Base-by-base conservation (phyloP, 2,888 invertebrate genomes). In the Eurytoma californica region DNA sequence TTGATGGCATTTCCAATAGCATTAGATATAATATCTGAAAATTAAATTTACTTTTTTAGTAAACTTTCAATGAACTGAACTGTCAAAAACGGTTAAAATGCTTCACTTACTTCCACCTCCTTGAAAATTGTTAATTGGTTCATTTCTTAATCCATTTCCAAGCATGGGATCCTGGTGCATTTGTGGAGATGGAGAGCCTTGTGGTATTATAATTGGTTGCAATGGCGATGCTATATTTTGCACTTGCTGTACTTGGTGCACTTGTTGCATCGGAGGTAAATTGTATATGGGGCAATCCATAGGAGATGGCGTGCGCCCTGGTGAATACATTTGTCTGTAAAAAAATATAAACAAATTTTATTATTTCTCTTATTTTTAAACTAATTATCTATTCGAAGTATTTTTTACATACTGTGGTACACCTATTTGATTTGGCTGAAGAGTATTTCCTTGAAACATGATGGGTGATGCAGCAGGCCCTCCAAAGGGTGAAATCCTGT, bases 261-360 rank as follows among this genome's bases (percentile, higher is more conserved):
- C 65, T 24, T n/a, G n/a, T n/a, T n/a, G n/a, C n/a, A n/a, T n/a
- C 49, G 84, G 79, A 24, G 83, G 66, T 74, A 84, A 75, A 30
- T 83, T 86, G 77, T 85, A 88, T 3, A 83, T 55, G 24, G 76
- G 79, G 68, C 84, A 84, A 14, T 85, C 86, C 84, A 87, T 85
- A 3, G 87, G 89, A 2, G 88, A 88, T 18, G 85, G 85, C 30
- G 86, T 86, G 12, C 86, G 84, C 18, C 84, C 82, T 24, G 87
- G 86, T n/a, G 86, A 87, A 47, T 84, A 47, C 49, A 85, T 83
- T 30, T 84, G 83, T 63, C 88, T 88, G 72, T 13, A 77, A 80
- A 78, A 58, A 68, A 51, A 63, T 68, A 24, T 2, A 20, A 74
- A 80, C 16, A 39, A 28, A 55, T 72, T 51, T 47, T 55, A 58